A percentile compares a stretch with the other conserved stretches of the same genome.
Conservation (phyloP, 2,888 invertebrate genomes). For the Zhuqinia jingwanae region DNA sequence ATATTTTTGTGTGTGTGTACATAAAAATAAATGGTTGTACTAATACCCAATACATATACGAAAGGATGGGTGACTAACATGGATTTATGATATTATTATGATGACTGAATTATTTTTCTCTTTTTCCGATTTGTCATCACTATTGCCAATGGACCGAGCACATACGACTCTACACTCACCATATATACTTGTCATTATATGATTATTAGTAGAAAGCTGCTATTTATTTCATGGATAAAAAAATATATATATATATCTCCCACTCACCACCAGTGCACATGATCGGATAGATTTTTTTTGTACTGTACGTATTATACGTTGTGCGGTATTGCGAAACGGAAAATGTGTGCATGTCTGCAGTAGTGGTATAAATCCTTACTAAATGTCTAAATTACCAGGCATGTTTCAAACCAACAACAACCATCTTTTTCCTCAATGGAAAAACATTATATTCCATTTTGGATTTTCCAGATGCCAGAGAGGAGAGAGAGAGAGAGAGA, state of each 20-base stretch:
- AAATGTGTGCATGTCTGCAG: neutral
- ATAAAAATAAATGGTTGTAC: too few relatives aligned
- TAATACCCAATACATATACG: too few relatives aligned
- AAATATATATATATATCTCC: too few relatives aligned
- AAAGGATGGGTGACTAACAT: neutral
- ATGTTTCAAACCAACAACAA: slow-evolving; percentile 14
- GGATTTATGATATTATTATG: slow-evolving; percentile 10
- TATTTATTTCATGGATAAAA: slow-evolving; percentile 23
- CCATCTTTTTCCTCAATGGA: slow-evolving; percentile 15
- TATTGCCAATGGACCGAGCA: neutral
- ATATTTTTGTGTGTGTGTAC: too few relatives aligned
- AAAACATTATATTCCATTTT: slow-evolving; percentile 11
- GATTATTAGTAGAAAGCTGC: slow-evolving; percentile 32
- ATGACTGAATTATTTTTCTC: slow-evolving; percentile 21
- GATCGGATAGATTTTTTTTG: neutral
- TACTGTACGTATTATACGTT: neutral
- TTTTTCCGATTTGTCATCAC: slow-evolving; percentile 32
- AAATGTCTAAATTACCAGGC: neutral
- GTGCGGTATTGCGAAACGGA: neutral
- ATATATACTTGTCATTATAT: slow-evolving; percentile 30
- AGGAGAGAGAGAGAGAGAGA: too few relatives aligned
- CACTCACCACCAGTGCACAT: neutral
- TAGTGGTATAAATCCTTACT: neutral
- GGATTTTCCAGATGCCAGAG: slow-evolving; percentile 43
- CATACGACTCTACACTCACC: too few relatives aligned